Conservation (phyloP, 2,888 invertebrate species). For the Diarsia brunnea region DNA sequence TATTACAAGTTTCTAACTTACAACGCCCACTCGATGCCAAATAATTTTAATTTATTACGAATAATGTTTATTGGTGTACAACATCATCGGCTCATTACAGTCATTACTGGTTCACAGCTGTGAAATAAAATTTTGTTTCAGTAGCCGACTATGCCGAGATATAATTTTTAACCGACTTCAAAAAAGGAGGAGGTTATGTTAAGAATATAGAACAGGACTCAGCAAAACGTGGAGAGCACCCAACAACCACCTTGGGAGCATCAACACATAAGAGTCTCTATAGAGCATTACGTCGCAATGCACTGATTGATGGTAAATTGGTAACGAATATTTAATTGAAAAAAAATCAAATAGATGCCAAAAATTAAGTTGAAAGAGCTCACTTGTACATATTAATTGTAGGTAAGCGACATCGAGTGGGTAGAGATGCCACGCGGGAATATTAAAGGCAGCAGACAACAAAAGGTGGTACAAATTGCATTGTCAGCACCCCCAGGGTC, state of each 20-base stretch:
- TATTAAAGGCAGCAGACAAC: constrained; percentile 67
- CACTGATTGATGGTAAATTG: too few species aligned
- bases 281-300: constrained; percentile 12
- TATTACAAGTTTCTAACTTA: constrained; percentile 39
- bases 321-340: constrained; percentile 37
- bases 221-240: constrained; percentile 3
- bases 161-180: too few species aligned
- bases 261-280: constrained; percentile 14
- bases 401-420: constrained; percentile 31
- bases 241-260: background rate
- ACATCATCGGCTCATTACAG: constrained; percentile 17
- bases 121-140: constrained; percentile 12
- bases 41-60: constrained; percentile 32
- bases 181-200: too few species aligned
- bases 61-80: constrained; percentile 12
- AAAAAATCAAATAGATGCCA: constrained; percentile 45
- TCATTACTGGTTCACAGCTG: background rate
- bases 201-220: constrained; percentile 7
- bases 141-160: background rate
- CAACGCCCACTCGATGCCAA: constrained; percentile 27
- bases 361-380: constrained; percentile 41
- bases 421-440: constrained; percentile 28
- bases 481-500: constrained; percentile 67
- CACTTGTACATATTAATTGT: constrained; percentile 27
- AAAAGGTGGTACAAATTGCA: constrained; percentile 69